Evolutionary conservation across 2,113 vertebrate genomes (phyloP), one percentile per base, ranked within the genome.

Genomic region (Xiphorhynchus elegans): DNA sequence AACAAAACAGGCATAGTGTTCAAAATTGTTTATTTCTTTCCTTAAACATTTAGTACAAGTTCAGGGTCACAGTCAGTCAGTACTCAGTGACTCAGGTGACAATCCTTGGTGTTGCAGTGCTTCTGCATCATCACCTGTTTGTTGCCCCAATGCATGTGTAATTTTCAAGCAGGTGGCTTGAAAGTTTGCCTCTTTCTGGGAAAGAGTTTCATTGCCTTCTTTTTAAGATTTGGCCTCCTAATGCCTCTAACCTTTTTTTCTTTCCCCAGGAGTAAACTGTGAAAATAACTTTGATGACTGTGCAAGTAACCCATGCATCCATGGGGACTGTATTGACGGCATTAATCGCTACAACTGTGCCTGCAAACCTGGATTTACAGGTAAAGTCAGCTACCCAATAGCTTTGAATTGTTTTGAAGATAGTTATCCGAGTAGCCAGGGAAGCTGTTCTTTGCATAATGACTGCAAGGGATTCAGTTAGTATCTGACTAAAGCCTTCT

Each of bases 261-360:
- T 52, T 50, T 26, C 62, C 28, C 92, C 94, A 99, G 99, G 99
- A 26, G 80, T 98, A 77, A 99, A 99, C 94, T 99, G 99, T 97
- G 99, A 99, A 95, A 98, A 98, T 84, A 99, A 99, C 96, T 98
- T 98, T 47, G 98, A 99, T 47, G 99, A 99, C 94, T 99, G 99
- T 82, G 98, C 98, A 25, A 99, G 98, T 93, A 99, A 98, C 95
- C 99, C 99, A 2, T 99, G 99, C 94, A 81, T 98, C 76, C 97
- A 99, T 1, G 99, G 99, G 73, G 97, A 97, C 79, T 99, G 99
- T 80, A 97, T 98, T 35, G 99, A 99, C 50, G 99, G 99, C 44
- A 98, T 99, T 70, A 99, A 99, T 49, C 98, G 98, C 55, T 99
- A 99, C 95, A 98, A 98, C 58, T 99, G 99, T 89, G 97, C 98